Base-by-base conservation (phyloP, 2,113 vertebrate species). In the Upupa epops region DNA sequence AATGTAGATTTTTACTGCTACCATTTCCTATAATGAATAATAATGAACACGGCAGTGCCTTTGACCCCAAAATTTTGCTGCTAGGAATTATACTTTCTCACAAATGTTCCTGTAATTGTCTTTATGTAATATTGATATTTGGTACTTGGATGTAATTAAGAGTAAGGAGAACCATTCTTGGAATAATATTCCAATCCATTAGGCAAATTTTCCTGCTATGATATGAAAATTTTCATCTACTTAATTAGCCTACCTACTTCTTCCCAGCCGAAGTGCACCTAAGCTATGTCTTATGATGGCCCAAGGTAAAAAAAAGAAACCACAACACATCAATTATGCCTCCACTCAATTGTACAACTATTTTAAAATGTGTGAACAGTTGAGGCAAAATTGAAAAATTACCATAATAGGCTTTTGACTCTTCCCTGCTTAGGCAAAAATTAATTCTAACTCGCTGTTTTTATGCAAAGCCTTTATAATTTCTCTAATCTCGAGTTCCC, bases 371-470 rank as follows among this genome's bases (percentile, higher is more conserved):
- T 91, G 79, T 92, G 94, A 97, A 96, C 32, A 86, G 90, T 94
- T 93, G 84, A 91, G 79, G 86, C 61, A 93, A 97, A 96, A 94
- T 95, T 96, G 83, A 94, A 91, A 97, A 97, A 95, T 93, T 92
- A 95, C 82, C 94, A 83, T 94, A 95, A 97, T 89, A 87, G 82
- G 83, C 80, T 97, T 96, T 94, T 97, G 91, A 95, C 95, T 96
- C 93, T 95, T 96, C 93, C 61, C 82, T 86, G 65, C 93, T 97
- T 96, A 97, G 96, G 94, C 70, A 97, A 94, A 97, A 97, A 90
- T 97, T 96, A 94, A 97, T 95, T 96, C 90, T 84, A 96, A 91
- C 81, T 96, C 88, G 65, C 86, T 91, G 81, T 85, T 97, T 97
- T 96, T 91, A 94, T 88, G 91, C 71, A 95, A 95, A 94, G 94